Base-by-base conservation (phyloP, 2,113 vertebrate species). In the Lanius collurio region DNA sequence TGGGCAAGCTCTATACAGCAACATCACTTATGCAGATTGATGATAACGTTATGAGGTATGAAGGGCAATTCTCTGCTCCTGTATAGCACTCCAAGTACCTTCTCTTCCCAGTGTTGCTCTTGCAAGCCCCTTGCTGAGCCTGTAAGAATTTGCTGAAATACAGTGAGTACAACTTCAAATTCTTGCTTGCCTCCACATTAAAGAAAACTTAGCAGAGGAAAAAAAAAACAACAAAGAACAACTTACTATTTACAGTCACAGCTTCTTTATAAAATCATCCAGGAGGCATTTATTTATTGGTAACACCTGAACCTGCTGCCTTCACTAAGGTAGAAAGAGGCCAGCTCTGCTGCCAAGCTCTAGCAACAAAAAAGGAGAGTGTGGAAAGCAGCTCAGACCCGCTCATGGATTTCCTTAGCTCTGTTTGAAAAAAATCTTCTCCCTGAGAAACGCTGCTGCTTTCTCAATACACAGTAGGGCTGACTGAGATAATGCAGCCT, bases 11-110 rank as follows among this genome's bases (percentile, higher is more conserved):
- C 22, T 99, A 98, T 87, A 99, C 98, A 16, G 99, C 99, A n/a
- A 99, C 99, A 2, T 99, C 99, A 24, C 98, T 99, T 82, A 99
- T 99, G 98, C 99, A 99, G 98, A 99, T 99, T 0, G 99, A 99
- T 33, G 99, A 99, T 95, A 99, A 97, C 1, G 98, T 99, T 95
- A 99, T 99, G 99, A 99, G 99, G 99, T 99, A 92, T 59, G 98
- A 76, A 56, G 49, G 41, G 9, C 4, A 7, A 31, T n/a, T 71
- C 44, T 73, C 47, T 71, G 46, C 67, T 46, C 30, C 64, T 42
- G 1, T 64, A 2, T 13, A 68, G 57, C 52, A 60, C 56, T 68
- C 11, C 22, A 89, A 56, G 27, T 22, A 41, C 60, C 31, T 88
- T 77, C 35, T 44, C 55, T 86, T 88, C 52, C 73, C 79, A 37